Evolutionary conservation across 2,888 invertebrate genomes (phyloP), one percentile per base, ranked within the genome.

Genomic region (Pseudococcus jackbeardsleyi): DNA sequence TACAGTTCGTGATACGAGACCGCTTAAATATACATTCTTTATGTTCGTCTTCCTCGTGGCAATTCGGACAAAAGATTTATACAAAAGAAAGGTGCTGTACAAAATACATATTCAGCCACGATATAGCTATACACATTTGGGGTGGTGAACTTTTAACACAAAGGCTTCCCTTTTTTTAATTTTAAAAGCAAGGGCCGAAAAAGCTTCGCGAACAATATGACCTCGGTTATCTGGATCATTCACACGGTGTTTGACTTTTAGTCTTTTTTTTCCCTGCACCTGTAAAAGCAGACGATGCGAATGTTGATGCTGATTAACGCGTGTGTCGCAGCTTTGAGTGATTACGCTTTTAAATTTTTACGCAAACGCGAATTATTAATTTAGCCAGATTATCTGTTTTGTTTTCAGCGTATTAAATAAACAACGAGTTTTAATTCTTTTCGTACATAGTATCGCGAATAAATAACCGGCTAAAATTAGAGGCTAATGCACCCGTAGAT

Each of bases 101-200:
- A 19, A 59, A 59, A 79, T 77, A 77, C 77, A 77, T 77, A 77
- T 77, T 77, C 39, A 17, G 17, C 39, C 39, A 3, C 26, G 1
- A 33, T 33, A 33, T 33, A 39, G 39, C 17, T 77, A 77, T 39
- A 79, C 79, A 79, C 42, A 46, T 33, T 72, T 42, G 42, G 46
- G 79, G 26, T 79, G 79, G 42, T 79, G 79, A 79, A 79, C 79
- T 19, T 72, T 68, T n/a, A 79, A 79, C 42, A 79, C n/a, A 79
- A 79, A 79, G 42, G 79, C 79, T 79, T 79, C 79, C 79, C 19
- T 59, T 79, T 77, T 77, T 79, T 79, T 79, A 42, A 79, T 42
- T 46, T 72, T 79, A 42, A 42, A 79, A 79, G 17, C 42, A n/a
- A 0, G 39, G 15, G 42, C 33, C 33, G 42, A 42, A 42, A 79